A percentile compares a stretch with the other conserved stretches of the same genome.
Conservation (phyloP, 2,113 vertebrate species). For the Corythaeola cristata region DNA sequence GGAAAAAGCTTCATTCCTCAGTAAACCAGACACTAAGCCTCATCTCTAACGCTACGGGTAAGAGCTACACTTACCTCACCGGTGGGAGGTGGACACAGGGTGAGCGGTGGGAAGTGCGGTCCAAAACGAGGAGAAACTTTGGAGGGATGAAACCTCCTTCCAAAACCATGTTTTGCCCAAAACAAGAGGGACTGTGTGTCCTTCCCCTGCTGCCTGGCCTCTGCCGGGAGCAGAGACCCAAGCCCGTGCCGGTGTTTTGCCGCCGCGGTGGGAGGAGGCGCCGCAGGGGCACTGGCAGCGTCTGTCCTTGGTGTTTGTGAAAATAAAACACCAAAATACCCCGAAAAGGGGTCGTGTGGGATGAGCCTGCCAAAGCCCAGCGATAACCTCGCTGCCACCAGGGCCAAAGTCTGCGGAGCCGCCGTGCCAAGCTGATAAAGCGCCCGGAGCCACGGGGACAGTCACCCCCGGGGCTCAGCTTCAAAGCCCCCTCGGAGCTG, state of each 20-base stretch:
- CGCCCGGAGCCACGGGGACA: not conserved
- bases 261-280: not conserved
- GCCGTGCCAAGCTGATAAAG: not conserved
- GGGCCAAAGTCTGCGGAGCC: fast-evolving
- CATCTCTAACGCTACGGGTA: not conserved
- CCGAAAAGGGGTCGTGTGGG: not conserved
- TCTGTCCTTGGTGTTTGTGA: not conserved
- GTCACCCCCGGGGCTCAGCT: not conserved
- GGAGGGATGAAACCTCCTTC: not conserved
- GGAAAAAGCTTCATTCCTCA: not conserved
- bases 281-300: fast-evolving
- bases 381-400: not conserved
- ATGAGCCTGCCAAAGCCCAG: not conserved
- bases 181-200: not conserved
- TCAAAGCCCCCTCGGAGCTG: not conserved
- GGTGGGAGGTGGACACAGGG: fast-evolving
- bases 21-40: not conserved
- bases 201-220: not conserved
- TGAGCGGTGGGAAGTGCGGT: not conserved
- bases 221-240: fast-evolving
- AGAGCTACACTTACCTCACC: not conserved
- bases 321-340: not conserved
- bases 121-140: not conserved
- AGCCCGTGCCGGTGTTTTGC: not conserved
- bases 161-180: not conserved